phyloP scores from a whole-genome alignment of 1,140 invertebrate genomes.

The Asobara japonica region DNA sequence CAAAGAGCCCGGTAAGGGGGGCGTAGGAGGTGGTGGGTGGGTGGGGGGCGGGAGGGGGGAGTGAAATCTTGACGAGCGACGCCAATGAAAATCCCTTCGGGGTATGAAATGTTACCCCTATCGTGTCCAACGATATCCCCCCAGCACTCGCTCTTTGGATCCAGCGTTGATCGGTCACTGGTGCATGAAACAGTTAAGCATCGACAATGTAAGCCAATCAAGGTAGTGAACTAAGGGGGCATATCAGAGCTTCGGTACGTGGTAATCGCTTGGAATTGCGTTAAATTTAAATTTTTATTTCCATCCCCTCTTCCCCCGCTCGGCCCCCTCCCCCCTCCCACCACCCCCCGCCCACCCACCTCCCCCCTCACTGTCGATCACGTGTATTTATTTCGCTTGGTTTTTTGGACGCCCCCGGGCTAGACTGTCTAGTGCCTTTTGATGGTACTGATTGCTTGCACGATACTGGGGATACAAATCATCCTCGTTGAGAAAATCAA shows the following conservation, averaged over 20 bases:
- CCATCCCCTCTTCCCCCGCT: neutral
- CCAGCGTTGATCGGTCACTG: slow-evolving; percentile 57
- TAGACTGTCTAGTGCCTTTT: neutral
- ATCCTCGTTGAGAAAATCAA: neutral
- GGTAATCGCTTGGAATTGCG: slow-evolving; percentile 64
- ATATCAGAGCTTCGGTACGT: slow-evolving; percentile 42
- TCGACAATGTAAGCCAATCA: slow-evolving; percentile 68
- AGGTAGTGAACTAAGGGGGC: slow-evolving; percentile 43
- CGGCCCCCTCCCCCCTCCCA: neutral
- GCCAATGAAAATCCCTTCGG: slow-evolving; percentile 35
- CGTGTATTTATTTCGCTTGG: neutral
- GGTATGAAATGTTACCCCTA: slow-evolving; percentile 64
- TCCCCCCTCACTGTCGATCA: no score
- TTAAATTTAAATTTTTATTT: slow-evolving; percentile 64
- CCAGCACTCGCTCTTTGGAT: slow-evolving; percentile 33
- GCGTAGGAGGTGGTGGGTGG: neutral
- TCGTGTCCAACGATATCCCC: slow-evolving; percentile 62
- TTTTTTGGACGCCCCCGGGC: neutral
- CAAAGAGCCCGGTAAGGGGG: neutral
- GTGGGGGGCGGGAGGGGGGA: neutral
- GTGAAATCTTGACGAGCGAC: slow-evolving; percentile 36
- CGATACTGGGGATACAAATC: neutral
- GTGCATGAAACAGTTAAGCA: slow-evolving; percentile 68
- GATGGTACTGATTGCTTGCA: neutral
- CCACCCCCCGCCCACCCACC: neutral